A percentile compares a stretch with the other conserved stretches of the same genome.
Evolutionary conservation across 2,113 vertebrate genomes (phyloP).

Genomic region (Mungos mungo): DNA sequence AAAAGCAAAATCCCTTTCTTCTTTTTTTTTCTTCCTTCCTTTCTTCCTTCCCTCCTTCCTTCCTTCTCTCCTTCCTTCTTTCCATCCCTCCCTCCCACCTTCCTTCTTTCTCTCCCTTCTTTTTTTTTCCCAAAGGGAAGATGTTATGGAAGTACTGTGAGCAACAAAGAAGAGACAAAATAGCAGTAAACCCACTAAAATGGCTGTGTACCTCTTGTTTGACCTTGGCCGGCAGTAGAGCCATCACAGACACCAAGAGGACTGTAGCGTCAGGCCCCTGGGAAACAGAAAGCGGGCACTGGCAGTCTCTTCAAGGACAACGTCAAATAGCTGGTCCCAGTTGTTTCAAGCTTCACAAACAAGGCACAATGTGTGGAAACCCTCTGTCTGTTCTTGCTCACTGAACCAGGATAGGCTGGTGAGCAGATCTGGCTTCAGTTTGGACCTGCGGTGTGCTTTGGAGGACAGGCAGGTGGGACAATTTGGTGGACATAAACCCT

Average conservation of each 20-base stretch:
- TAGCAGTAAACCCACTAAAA: background rate
- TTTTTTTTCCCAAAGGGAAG: background rate
- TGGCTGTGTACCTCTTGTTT: background rate
- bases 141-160: background rate
- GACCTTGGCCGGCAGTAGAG: background rate
- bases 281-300: background rate
- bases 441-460: background rate
- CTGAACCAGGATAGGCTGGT: too few relatives aligned
- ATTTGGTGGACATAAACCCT: background rate
- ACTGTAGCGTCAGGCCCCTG: background rate
- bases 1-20: background rate
- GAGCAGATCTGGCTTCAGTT: background rate
- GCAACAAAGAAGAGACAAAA: background rate
- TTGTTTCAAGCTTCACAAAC: background rate
- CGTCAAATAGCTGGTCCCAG: background rate
- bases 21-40: background rate
- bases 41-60: too few relatives aligned
- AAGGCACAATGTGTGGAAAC: fast-evolving
- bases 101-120: too few relatives aligned
- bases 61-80: fast-evolving
- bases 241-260: background rate
- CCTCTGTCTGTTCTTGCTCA: background rate
- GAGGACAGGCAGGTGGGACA: background rate
- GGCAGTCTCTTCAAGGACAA: background rate
- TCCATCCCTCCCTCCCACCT: fast-evolving